Evolutionary conservation across 2,113 vertebrate genomes (phyloP), one percentile per base, ranked within the genome.

Genomic region (Climacteris rufus): DNA sequence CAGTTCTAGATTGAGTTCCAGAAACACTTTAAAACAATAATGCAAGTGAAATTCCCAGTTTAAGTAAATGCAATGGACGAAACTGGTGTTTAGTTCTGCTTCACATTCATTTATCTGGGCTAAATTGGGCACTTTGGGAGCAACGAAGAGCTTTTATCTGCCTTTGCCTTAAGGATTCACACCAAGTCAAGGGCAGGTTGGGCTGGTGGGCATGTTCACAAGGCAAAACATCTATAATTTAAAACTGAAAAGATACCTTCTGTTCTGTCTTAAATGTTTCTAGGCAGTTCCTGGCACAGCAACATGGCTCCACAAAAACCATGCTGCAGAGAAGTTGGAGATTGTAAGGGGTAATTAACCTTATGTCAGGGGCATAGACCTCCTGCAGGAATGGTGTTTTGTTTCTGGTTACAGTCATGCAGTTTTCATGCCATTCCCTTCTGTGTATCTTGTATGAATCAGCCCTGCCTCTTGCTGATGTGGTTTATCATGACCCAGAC

Each of bases 401-500:
- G 18, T 35, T 83, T 69, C 52, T 87, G 47, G 10, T 57, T 77
- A 39, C 30, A 70, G 23, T 47, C 15, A 16, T 3, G 12, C 30
- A 30, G 49, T 53, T 45, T 74, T 75, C 31, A 35, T 37, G 33
- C 18, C 19, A 37, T 83, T 72, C 31, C 60, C 31, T 65, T 79
- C 56, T 4, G 1, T 0, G 0, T 23, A 22, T 39, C 40, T 65
- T 56, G 25, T 61, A 83, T 2, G 3, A 16, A 82, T 33, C 39
- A 66, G 13, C 37, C 49, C 54, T 69, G 28, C 37, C 40, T 61
- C 66, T 85, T 66, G 61, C n/a, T 69, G 18, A 15, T 20, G 13
- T 17, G 16, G 14, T 19, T 56, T 69, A 61, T 79, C 54, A 63
- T 66, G 33, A 77, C 33, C 33, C 68, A 83, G 44, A 19, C 6